Evolutionary conservation across 1,140 invertebrate genomes (phyloP), one percentile per base, ranked within the genome.

Genomic region (Teleogryllus occipitalis): DNA sequence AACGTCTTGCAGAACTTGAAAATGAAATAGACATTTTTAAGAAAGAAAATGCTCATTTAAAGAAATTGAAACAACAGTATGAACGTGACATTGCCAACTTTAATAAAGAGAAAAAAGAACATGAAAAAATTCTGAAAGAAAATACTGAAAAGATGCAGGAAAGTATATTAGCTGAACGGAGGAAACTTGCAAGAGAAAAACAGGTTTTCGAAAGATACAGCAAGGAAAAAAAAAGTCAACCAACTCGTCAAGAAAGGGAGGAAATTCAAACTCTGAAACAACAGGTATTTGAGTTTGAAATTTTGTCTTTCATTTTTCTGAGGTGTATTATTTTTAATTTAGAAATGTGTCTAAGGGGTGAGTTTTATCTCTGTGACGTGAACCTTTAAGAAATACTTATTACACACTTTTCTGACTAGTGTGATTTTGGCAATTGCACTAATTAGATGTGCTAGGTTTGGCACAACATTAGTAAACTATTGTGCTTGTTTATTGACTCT

Each of bases 1-100:
- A 84, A n/a, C 90, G 91, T 79, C 84, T 94, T 0, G 82, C 86
- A 77, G 91, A 93, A 83, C 83, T 94, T 47, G 90, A 93, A 84
- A 85, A 88, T 74, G 92, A 94, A 87, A 93, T 94, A 77, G 88
- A 90, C 80, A 90, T 88, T 77, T 93, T 93, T 84, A 88, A 90
- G 79, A 89, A 88, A 82, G 91, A 93, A 85, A 93, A 92, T 84
- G 80, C 85, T 8, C 88, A 89, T 73, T 83, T 91, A 54, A 84
- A 83, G 48, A 76, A 82, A 10, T 82, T 87, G 74, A 82, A 84
- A 76, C 82, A 85, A 78, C 86, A 86, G 78, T 79, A 88, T 47
- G 84, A 86, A 75, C 83, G 85, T 75, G 88, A 89, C 18, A 48
- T 80, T 54, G 2, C 15, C 0, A 81, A 81, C 75, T 27, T 54